phyloP scores from a whole-genome alignment of 2,888 invertebrate genomes.

The Linnaemya tessellans region DNA sequence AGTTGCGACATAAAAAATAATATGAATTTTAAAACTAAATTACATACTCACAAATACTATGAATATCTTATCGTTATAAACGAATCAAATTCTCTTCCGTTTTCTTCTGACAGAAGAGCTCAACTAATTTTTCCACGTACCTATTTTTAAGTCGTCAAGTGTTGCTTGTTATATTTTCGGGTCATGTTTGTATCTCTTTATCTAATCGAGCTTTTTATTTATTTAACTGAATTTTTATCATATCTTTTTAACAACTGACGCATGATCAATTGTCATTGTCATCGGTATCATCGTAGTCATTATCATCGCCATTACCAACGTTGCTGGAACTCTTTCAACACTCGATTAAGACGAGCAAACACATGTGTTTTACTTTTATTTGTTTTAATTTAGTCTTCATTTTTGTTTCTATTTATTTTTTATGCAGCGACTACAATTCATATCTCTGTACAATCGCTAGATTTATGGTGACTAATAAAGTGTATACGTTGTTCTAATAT shows the following conservation, averaged over 20 bases:
- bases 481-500: slow-evolving; percentile 34
- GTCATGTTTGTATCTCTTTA: slow-evolving; percentile 36
- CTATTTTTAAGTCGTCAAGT: slow-evolving; percentile 26
- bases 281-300: slow-evolving; percentile 13
- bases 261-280: slow-evolving; percentile 54
- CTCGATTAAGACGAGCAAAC: slow-evolving; percentile 8
- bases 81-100: background rate
- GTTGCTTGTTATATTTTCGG: slow-evolving; percentile 34
- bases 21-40: background rate
- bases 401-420: background rate
- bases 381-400: slow-evolving; percentile 13
- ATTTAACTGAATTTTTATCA: slow-evolving; percentile 46
- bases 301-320: slow-evolving; percentile 21
- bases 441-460: slow-evolving; percentile 22
- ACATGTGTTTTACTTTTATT: slow-evolving; percentile 31
- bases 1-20: background rate
- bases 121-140: background rate
- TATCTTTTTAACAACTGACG: slow-evolving; percentile 25
- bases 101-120: background rate
- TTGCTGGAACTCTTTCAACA: slow-evolving; percentile 15
- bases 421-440: slow-evolving; percentile 10
- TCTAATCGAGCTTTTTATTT: slow-evolving; percentile 50
- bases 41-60: background rate
- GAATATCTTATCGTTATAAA: background rate
- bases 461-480: slow-evolving; percentile 31